Evolutionary conservation across 2,113 vertebrate species (phyloP), one percentile per base, ranked within the genome.

Genomic region (Cochlearius cochlearius): DNA sequence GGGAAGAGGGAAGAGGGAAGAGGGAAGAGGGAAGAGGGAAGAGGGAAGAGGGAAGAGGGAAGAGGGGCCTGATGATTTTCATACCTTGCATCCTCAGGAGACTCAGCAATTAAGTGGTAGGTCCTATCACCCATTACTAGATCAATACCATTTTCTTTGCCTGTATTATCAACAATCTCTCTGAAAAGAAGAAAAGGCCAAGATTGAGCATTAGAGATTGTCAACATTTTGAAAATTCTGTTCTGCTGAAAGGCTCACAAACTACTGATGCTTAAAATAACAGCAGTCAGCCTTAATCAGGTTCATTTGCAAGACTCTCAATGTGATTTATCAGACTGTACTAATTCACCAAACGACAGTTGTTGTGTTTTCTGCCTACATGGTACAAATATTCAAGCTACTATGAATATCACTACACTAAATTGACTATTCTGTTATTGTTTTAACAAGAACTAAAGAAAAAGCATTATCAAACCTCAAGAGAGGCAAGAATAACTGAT

Each of bases 61-160:
- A 3, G 22, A 19, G 13, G 15, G 13, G 15, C 8, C 3, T 12
- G 16, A 21, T 50, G 22, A 59, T 73, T 5, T 34, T 43, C 97
- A 90, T 95, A 99, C 99, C 99, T 99, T 96, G 99, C 99, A 25
- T 99, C 99, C 90, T 99, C 99, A 0, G 99, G 99, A 18, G 99
- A 99, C 82, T 99, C 99, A 0, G 99, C 99, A n/a, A 99, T 99
- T 95, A 99, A 98, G 56, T 99, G 99, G 96, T 99, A 99, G 9
- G 98, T 99, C 80, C 99, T 98, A 20, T 99, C 99, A 2, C 97
- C 96, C 98, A 99, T 98, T 71, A 99, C 96, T 19, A 99, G 98
- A 82, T 99, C 98, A 55, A 99, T 99, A 26, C 99, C 99, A 0
- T 99, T 99, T 97, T 99, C 99, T 89, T 99, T 99, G 55, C 98